phyloP scores from a whole-genome alignment of 2,888 invertebrate species.

The Julus scandinavius region DNA sequence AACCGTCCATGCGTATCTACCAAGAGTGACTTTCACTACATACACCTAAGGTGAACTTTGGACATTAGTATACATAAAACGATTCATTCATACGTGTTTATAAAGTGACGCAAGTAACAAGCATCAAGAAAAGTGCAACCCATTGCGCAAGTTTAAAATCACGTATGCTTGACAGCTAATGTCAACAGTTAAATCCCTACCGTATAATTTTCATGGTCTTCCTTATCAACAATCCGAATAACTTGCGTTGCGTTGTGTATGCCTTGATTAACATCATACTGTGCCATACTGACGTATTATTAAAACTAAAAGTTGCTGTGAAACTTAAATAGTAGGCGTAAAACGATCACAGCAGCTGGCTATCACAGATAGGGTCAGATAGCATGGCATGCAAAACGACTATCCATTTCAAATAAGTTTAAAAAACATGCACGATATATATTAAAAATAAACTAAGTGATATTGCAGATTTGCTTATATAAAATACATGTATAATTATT shows the following conservation, averaged over 20 bases:
- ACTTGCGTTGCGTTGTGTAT: background rate
- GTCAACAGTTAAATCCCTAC: background rate
- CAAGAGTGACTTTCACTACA: constrained; percentile 54
- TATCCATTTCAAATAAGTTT: background rate
- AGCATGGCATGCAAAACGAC: background rate
- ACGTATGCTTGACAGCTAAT: background rate
- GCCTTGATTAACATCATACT: constrained; percentile 40
- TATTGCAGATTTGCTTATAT: background rate
- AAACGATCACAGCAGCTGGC: constrained; percentile 10
- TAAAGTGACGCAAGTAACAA: background rate
- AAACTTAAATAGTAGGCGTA: background rate
- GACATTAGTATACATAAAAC: background rate
- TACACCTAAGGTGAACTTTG: constrained; percentile 51
- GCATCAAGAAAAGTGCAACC: background rate
- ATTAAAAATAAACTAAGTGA: background rate
- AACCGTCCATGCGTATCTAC: constrained; percentile 55
- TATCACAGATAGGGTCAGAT: background rate
- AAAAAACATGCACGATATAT: background rate
- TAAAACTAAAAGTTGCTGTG: background rate
- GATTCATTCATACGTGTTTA: background rate
- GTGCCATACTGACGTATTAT: background rate
- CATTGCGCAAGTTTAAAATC: background rate
- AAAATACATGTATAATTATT: background rate
- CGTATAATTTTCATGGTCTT: constrained; percentile 39
- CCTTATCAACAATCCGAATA: constrained; percentile 41